A percentile compares a stretch with the other conserved stretches of the same genome.
Evolutionary conservation across 2,888 invertebrate species (phyloP).

Genomic region (Ochropacha duplaris): DNA sequence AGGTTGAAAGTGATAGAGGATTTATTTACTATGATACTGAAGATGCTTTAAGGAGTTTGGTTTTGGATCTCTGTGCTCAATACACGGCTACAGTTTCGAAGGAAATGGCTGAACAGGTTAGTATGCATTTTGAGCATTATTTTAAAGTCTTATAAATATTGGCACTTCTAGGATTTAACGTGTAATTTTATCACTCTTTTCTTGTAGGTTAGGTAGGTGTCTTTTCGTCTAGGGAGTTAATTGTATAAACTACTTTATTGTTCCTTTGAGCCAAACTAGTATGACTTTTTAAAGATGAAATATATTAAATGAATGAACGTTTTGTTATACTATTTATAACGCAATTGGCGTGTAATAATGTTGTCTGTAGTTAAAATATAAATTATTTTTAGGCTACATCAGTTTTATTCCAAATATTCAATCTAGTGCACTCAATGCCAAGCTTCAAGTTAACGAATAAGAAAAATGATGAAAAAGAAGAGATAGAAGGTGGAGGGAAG

Average conservation of each 20-base stretch:
- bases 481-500: constrained; percentile 64
- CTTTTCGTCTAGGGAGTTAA: too few species aligned
- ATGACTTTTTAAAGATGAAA: too few species aligned
- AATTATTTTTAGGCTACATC: constrained; percentile 69
- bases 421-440: constrained; percentile 75
- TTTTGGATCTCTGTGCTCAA: constrained; percentile 90
- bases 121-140: constrained; percentile 20
- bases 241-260: not conserved
- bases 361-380: not conserved
- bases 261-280: not conserved
- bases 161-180: too few species aligned
- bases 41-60: constrained; percentile 84
- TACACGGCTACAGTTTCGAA: constrained; percentile 86
- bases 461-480: constrained; percentile 46
- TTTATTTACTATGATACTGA: constrained; percentile 86
- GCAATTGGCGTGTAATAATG: not conserved
- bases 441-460: constrained; percentile 54
- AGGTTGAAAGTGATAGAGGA: constrained; percentile 67
- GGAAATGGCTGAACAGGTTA: constrained; percentile 88
- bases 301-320: too few species aligned
- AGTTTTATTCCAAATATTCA: constrained; percentile 70
- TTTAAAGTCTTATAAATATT: not conserved
- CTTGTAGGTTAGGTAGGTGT: too few species aligned
- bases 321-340: too few species aligned
- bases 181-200: too few species aligned